Base-by-base conservation (phyloP, 2,797 vertebrate genomes). In the Spinibarbus caldwelli region DNA sequence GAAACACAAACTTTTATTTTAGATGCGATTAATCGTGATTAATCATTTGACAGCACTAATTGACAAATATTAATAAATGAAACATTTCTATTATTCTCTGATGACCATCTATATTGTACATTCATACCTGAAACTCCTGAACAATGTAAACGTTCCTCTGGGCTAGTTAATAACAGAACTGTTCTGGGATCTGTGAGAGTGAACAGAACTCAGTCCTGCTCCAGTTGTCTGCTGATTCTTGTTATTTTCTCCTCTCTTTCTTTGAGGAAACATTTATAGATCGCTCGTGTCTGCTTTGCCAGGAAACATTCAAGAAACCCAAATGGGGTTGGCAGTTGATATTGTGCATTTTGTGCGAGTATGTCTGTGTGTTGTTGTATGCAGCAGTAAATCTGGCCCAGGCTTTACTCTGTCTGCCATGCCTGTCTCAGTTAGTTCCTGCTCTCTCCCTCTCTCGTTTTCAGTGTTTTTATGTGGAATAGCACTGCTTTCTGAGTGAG, bases 361-460 rank as follows among this genome's bases (percentile, higher is more conserved):
- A 34, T 59, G 41, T 47, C 78, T 86, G 81, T 78, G 70, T 72
- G 68, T 72, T 57, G 68, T 45, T 78, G 54, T 78, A 34, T 86
- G 62, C 21, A 66, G 72, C 47, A 72, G 72, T 80, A 82, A 76
- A 79, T 86, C 81, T 77, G 70, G 78, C 71, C n/a, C 34, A 80
- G 64, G 52, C 62, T 38, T 73, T 66, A 34, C 62, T 34, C 82
- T 68, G 82, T 84, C 78, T 87, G 86, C 41, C 78, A 15, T 54
- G n/a, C 36, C 45, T 78, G 78, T 85, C 82, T 81, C 82, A 26
- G 21, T 80, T 12, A 86, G 71, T 81, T 83, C 85, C 82, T 79
- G 43, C 68, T 41, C 29, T 41, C 36, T 80, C 38, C 34, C 57
- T 75, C 70, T 62, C 34, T 71, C 54, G 8, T 64, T 70, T 71